Percentiles rank a stretch among this genome's conserved stretches.
phyloP scores from a whole-genome alignment of 1,140 invertebrate genomes.

The Cydia splendana region DNA sequence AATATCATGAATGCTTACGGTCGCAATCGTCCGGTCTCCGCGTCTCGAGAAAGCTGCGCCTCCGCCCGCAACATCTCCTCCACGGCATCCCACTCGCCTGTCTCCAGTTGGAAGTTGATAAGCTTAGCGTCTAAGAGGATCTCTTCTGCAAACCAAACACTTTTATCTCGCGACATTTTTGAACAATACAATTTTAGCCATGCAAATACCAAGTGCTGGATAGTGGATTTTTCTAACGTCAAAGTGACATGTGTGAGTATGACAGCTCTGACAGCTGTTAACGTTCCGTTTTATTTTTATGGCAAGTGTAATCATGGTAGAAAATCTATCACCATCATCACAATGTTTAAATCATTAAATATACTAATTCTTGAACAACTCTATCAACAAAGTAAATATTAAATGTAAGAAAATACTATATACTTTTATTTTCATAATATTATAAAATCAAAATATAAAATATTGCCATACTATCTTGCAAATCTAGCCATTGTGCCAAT shows the following conservation, averaged over 20 bases:
- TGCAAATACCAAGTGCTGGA: not conserved
- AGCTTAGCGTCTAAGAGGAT: slow-evolving; percentile 77
- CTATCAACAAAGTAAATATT: no score
- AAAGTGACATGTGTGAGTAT: not conserved
- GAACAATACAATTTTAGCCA: slow-evolving; percentile 20
- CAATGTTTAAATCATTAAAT: not conserved
- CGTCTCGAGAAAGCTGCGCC: slow-evolving; percentile 74
- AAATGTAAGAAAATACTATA: no score
- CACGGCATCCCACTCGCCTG: slow-evolving; percentile 76
- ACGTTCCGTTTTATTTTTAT: not conserved
- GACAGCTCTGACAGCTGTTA: not conserved
- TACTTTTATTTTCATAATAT: no score
- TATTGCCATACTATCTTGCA: not conserved
- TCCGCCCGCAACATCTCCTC: slow-evolving; percentile 78
- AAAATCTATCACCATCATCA: not conserved
- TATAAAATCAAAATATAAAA: not conserved
- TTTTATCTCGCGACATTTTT: slow-evolving; percentile 79
- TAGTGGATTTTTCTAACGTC: slow-evolving; percentile 28
- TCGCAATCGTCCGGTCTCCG: slow-evolving; percentile 75
- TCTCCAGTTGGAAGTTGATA: slow-evolving; percentile 76
- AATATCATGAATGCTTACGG: slow-evolving; percentile 59
- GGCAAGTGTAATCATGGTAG: not conserved
- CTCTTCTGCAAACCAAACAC: slow-evolving; percentile 78
- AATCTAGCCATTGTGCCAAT: not conserved
- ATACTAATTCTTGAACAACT: no score